Conservation (phyloP, 2,797 vertebrate genomes). For the Sardinella longiceps region DNA sequence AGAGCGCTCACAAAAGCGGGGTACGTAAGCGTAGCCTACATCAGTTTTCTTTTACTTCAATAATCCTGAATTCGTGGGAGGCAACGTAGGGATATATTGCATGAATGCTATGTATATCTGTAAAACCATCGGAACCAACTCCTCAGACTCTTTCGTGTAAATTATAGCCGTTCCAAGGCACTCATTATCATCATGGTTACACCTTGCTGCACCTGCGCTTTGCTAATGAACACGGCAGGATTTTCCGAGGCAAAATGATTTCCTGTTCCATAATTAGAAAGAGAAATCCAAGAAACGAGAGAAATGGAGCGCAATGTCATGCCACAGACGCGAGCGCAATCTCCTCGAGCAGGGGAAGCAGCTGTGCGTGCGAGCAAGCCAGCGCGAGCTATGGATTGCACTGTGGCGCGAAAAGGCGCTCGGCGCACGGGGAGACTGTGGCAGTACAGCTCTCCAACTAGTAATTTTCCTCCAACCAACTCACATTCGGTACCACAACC, state of each 20-base stretch:
- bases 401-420: conserved; percentile 69
- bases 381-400: conserved; percentile 49
- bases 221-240: background rate
- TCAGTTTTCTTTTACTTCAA: background rate
- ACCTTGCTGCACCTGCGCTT: background rate
- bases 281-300: background rate
- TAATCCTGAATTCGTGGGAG: background rate
- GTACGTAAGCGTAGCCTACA: background rate
- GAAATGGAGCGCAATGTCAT: conserved; percentile 32
- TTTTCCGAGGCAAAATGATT: background rate
- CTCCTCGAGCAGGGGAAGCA: conserved; percentile 68
- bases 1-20: background rate
- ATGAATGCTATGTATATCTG: background rate
- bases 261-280: background rate
- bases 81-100: background rate
- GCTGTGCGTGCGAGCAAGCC: conserved; percentile 64
- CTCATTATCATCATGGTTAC: background rate
- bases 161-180: background rate
- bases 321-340: conserved; percentile 44
- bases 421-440: conserved; percentile 28
- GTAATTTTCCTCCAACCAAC: background rate
- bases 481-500: conserved; percentile 21
- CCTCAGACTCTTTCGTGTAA: background rate
- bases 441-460: background rate
- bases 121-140: background rate